Base-by-base conservation (phyloP, 2,888 invertebrate species). In the Dromius quadrimaculatus region DNA sequence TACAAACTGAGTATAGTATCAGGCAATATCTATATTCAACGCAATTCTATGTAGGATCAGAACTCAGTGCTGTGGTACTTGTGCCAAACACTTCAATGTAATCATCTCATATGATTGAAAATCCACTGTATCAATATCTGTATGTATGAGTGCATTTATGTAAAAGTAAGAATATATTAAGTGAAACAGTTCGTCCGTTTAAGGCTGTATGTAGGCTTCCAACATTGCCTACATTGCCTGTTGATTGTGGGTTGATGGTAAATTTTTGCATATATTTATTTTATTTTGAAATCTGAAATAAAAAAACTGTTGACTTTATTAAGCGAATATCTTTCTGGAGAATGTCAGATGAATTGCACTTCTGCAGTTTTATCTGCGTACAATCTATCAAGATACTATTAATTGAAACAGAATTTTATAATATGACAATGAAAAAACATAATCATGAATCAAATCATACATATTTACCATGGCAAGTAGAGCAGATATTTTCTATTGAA, bases 261-360 rank as follows among this genome's bases (percentile, higher is more conserved):
- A 59, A 59, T 59, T 59, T 59, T 59, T 59, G 59, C 59, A 59
- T 59, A 59, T 57, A 57, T 57, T 57, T 57, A 59, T 59, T 59
- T 59, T 59, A 36, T 59, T 59, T 59, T 59, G 59, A 59, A 59
- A 59, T 59, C 36, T 23, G 59, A 54, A 54, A 54, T 59, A 59
- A 36, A 59, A 59, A 59, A 36, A 6, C 5, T 34, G 9, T 36
- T 8, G 11, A 19, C 20, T 36, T 59, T 59, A 36, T 19, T 59
- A n/a, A 59, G 59, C 5, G 59, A 36, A 59, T 34, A 23, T 59
- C 19, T 36, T 54, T 28, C 23, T 54, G 8, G 15, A 28, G 23
- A 15, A 54, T 54, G 23, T 15, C 13, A 15, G 28, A 54, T 28
- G 13, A 28, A n/a, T 28, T 13, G 28, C n/a, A n/a, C n/a, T n/a